These are phyloP conservation scores for Noctua pronuba DNA, from an alignment of 2,888 invertebrate genomes.

Conservation along the genomic window DNA sequence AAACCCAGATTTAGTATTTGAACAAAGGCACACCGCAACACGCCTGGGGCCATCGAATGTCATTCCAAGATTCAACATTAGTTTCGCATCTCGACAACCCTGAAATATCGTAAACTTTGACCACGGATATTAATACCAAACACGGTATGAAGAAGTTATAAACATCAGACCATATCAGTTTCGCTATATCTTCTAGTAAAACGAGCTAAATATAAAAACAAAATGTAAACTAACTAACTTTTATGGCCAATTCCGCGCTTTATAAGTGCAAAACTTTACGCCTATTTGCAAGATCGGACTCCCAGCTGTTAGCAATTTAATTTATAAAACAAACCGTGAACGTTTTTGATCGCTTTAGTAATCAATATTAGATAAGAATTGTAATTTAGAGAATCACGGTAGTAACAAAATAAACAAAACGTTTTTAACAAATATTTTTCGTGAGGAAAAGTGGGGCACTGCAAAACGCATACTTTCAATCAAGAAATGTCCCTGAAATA, in stretches of 20 bases:
- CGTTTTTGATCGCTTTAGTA: not conserved
- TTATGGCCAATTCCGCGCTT: slow-evolving; percentile 45
- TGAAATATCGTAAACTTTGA: slow-evolving; percentile 69
- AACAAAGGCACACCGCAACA: slow-evolving; percentile 83
- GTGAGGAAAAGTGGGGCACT: not conserved
- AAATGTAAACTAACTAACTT: slow-evolving; percentile 29
- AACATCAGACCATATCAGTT: slow-evolving; percentile 51
- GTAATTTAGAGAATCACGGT: not conserved
- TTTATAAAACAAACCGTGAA: slow-evolving; percentile 44
- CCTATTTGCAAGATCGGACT: slow-evolving; percentile 54
- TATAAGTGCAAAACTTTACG: slow-evolving; percentile 48
- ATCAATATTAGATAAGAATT: slow-evolving; percentile 17
- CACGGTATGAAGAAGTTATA: slow-evolving; percentile 56
- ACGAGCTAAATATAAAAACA: slow-evolving; percentile 41
- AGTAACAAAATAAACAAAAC: not conserved
- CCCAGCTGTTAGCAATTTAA: slow-evolving; percentile 49
- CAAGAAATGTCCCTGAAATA: not conserved
- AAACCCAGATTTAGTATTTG: slow-evolving; percentile 78
- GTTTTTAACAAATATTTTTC: not conserved
- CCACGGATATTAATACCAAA: slow-evolving; percentile 63
- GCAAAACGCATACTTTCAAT: not conserved
- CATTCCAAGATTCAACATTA: slow-evolving; percentile 84
- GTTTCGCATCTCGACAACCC: slow-evolving; percentile 80
- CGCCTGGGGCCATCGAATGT: slow-evolving; percentile 83
- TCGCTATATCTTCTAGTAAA: slow-evolving; percentile 40